Conservation (phyloP, 1,140 invertebrate species). For the Listronotus oregonensis region DNA sequence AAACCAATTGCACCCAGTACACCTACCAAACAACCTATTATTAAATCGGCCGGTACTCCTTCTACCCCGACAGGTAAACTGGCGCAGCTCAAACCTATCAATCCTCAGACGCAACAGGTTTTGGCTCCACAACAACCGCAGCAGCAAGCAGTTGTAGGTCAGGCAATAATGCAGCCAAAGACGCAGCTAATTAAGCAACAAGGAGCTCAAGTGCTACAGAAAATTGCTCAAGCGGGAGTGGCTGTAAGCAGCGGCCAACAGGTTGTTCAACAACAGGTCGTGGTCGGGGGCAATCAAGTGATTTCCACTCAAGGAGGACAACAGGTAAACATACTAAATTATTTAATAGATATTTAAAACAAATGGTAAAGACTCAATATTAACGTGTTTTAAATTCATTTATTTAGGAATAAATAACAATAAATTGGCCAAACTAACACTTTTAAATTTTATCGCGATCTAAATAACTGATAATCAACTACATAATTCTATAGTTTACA, state of each 20-base stretch:
- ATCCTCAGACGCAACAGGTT: conserved; percentile 28
- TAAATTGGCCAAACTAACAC: too few relatives aligned
- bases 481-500: too few relatives aligned
- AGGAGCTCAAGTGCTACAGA: conserved; percentile 44
- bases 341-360: too few relatives aligned
- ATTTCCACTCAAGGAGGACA: conserved; percentile 46
- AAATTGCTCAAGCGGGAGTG: conserved; percentile 36
- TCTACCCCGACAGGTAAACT: conserved; percentile 49
- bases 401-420: too few relatives aligned
- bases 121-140: conserved; percentile 19
- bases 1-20: conserved; percentile 49
- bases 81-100: conserved; percentile 43
- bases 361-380: too few relatives aligned
- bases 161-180: conserved; percentile 22
- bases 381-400: too few relatives aligned
- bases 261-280: conserved; percentile 50
- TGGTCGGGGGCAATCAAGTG: conserved; percentile 50
- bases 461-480: too few relatives aligned
- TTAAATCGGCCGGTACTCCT: conserved; percentile 47
- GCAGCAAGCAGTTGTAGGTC: conserved; percentile 43
- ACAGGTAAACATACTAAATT: conserved; percentile 44
- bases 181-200: conserved; percentile 33
- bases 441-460: too few relatives aligned
- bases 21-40: conserved; percentile 40
- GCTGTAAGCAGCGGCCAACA: conserved; percentile 46